Conservation (phyloP, 2,888 invertebrate genomes). For the Buathra laborator region DNA sequence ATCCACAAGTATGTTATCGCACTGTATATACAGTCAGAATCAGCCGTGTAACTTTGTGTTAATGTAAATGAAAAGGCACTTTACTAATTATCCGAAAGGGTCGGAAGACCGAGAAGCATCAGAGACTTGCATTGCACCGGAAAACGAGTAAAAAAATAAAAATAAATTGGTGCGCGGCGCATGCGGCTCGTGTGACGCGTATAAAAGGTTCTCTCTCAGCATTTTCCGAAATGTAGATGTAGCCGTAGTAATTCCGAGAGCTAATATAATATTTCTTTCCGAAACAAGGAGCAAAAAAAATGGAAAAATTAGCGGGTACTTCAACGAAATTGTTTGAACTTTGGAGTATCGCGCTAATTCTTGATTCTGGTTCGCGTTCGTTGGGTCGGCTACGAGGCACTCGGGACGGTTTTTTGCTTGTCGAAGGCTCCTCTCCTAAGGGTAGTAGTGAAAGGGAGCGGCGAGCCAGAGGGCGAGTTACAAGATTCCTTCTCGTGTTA, state of each 20-base stretch:
- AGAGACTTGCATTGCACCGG: background rate
- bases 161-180: background rate
- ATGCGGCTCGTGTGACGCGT: background rate
- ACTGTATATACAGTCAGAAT: background rate
- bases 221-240: background rate
- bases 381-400: constrained; percentile 18
- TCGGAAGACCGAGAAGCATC: background rate
- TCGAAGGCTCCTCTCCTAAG: background rate
- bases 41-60: constrained; percentile 4
- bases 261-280: background rate
- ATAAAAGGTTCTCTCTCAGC: background rate
- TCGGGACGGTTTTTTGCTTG: constrained; percentile 22
- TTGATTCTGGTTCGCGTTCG: background rate
- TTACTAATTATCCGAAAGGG: constrained; percentile 8
- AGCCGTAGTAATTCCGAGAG: background rate
- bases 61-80: constrained; percentile 14
- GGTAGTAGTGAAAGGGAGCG: constrained; percentile 9
- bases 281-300: background rate
- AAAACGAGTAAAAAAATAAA: background rate
- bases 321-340: constrained; percentile 19
- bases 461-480: constrained; percentile 24
- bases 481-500: constrained; percentile 58
- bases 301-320: background rate
- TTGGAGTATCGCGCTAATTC: constrained; percentile 35
- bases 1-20: background rate